Conservation (phyloP, 1,140 invertebrate genomes). For the Homalodisca vitripennis region DNA sequence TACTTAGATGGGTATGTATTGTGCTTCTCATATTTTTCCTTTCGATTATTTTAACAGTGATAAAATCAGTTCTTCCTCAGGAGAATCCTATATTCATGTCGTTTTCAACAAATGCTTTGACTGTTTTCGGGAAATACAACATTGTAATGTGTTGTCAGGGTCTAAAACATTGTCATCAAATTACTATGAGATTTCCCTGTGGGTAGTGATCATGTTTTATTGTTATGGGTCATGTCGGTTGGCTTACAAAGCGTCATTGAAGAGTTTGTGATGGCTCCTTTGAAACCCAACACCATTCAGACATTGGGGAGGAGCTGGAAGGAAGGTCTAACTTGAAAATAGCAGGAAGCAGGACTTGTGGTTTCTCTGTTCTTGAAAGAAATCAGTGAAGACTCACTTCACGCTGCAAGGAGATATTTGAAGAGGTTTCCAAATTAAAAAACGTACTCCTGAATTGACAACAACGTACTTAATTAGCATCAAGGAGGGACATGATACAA, state of each 20-base stretch:
- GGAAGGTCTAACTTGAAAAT: background rate
- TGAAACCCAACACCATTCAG: background rate
- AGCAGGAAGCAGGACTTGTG: background rate
- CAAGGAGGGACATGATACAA: too few relatives aligned
- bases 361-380: background rate
- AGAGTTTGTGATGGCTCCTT: conserved; percentile 2
- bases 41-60: background rate
- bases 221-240: background rate
- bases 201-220: background rate
- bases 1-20: background rate
- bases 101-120: background rate
- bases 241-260: conserved; percentile 5
- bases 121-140: background rate
- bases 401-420: background rate
- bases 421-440: background rate
- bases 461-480: too few relatives aligned
- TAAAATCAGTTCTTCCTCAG: background rate
- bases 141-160: background rate
- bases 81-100: background rate
- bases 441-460: too few relatives aligned
- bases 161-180: background rate
- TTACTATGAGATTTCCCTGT: background rate
- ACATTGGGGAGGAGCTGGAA: background rate
- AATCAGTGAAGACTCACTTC: background rate
- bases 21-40: background rate